Percentiles rank a stretch among this genome's conserved stretches.
These are phyloP conservation scores for Coptodon rendalli DNA, from an alignment of 2,113 vertebrate species.

Conservation along the genomic window DNA sequence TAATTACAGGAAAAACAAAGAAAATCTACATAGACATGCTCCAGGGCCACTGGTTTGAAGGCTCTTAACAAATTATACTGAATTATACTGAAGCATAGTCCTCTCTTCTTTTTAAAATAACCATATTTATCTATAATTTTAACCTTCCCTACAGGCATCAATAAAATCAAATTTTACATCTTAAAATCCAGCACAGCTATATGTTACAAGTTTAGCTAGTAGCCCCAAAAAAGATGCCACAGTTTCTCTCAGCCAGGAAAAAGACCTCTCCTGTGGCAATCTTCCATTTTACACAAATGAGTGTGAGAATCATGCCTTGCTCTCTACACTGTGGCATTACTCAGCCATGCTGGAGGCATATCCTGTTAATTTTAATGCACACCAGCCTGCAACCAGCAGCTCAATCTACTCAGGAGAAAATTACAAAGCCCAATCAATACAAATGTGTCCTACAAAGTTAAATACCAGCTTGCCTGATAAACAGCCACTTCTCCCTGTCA, in stretches of 20 bases:
- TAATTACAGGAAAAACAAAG: background rate
- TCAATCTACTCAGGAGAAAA: constrained; percentile 54
- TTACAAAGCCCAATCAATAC: constrained; percentile 65
- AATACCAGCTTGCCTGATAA: constrained; percentile 50
- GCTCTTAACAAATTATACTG: background rate
- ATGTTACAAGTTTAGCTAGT: background rate
- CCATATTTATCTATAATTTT: background rate
- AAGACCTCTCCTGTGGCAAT: background rate
- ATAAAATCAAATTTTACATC: background rate
- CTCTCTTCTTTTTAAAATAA: background rate
- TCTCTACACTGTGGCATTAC: background rate
- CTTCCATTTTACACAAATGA: background rate
- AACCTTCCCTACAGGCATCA: background rate
- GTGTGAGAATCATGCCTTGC: background rate
- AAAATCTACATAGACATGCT: background rate
- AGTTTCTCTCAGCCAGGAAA: background rate
- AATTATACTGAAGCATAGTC: background rate
- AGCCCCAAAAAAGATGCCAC: background rate
- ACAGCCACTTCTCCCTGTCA: constrained; percentile 48
- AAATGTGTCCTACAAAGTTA: constrained; percentile 60
- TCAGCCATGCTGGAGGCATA: constrained; percentile 26
- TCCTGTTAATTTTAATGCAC: constrained; percentile 45
- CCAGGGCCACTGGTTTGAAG: background rate
- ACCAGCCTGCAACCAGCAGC: constrained; percentile 17
- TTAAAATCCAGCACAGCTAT: background rate